Percentiles rank a stretch among this genome's conserved stretches.
Evolutionary conservation across 2,888 invertebrate genomes (phyloP).

Genomic region (Hermaeophaga mercurialis): DNA sequence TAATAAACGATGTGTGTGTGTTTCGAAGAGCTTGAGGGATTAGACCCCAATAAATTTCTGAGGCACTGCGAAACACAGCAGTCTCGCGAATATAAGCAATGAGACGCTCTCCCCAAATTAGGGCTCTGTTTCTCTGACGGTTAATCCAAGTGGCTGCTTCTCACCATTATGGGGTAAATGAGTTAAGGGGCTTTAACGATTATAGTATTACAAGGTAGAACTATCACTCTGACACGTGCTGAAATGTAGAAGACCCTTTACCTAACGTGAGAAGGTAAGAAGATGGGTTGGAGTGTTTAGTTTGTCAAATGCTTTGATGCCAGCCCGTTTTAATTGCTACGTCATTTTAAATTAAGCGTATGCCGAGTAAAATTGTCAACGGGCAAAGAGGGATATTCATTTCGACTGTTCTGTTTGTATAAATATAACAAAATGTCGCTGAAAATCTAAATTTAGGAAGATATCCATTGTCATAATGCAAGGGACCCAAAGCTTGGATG

Average conservation of each 20-base stretch:
- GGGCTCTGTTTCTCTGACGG: conserved; percentile 10
- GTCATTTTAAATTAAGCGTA: too few relatives aligned
- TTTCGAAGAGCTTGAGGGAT: conserved; percentile 26
- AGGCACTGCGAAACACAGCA: conserved; percentile 21
- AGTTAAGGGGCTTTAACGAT: conserved; percentile 19
- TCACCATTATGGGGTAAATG: conserved; percentile 18
- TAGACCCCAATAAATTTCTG: conserved; percentile 26
- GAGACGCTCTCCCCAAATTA: conserved; percentile 15
- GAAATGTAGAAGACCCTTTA: conserved; percentile 15
- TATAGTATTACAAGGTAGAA: conserved; percentile 16
- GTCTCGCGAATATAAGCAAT: conserved; percentile 1
- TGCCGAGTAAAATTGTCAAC: too few relatives aligned
- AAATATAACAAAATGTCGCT: too few relatives aligned
- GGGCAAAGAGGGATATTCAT: too few relatives aligned
- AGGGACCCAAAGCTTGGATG: too few relatives aligned
- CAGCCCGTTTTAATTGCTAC: too few relatives aligned
- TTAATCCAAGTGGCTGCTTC: conserved; percentile 23
- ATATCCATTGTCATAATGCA: too few relatives aligned
- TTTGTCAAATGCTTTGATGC: too few relatives aligned
- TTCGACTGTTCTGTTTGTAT: too few relatives aligned
- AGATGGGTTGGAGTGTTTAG: not conserved
- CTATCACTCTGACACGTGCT: conserved; percentile 18
- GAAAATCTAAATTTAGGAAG: too few relatives aligned
- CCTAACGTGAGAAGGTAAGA: conserved; percentile 13
- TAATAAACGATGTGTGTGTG: conserved; percentile 26